These are phyloP conservation scores for Upupa epops DNA, from an alignment of 2,113 vertebrate genomes.

Conservation along the genomic window DNA sequence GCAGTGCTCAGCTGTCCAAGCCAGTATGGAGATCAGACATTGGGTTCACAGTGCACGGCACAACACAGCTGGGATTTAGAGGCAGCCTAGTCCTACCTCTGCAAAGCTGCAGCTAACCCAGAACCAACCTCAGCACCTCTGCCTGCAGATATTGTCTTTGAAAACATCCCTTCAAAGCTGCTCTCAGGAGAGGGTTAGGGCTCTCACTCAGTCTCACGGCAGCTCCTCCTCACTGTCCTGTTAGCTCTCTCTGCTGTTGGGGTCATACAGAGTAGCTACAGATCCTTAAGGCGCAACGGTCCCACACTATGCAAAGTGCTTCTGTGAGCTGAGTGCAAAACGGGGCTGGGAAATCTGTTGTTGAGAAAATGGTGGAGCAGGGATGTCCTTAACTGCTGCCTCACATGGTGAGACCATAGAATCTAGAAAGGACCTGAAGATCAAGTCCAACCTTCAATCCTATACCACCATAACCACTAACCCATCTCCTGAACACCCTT, in stretches of 20 bases:
- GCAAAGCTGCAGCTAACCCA: not conserved
- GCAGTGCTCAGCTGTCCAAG: not conserved
- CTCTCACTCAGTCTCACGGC: not conserved
- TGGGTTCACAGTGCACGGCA: not conserved
- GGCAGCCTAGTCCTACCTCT: not conserved
- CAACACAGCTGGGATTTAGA: rapidly evolving
- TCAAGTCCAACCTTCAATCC: too few species aligned
- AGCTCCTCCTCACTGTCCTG: not conserved
- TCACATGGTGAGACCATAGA: not conserved
- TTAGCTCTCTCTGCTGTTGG: not conserved
- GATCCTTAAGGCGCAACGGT: rapidly evolving
- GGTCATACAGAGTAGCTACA: not conserved
- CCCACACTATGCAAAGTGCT: not conserved
- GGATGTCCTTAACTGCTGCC: not conserved
- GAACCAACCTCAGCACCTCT: not conserved
- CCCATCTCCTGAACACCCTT: too few species aligned
- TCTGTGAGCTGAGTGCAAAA: not conserved
- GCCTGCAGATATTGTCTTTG: rapidly evolving
- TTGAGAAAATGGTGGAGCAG: not conserved
- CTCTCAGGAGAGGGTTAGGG: not conserved
- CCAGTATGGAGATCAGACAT: not conserved
- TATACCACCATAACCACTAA: too few species aligned
- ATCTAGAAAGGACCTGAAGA: not conserved
- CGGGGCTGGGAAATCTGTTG: not conserved
- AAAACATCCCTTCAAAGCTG: not conserved